A percentile compares a stretch with the other conserved stretches of the same genome.
Conservation (phyloP, 1,140 invertebrate species). For the Pseudomyrmex concolor region DNA sequence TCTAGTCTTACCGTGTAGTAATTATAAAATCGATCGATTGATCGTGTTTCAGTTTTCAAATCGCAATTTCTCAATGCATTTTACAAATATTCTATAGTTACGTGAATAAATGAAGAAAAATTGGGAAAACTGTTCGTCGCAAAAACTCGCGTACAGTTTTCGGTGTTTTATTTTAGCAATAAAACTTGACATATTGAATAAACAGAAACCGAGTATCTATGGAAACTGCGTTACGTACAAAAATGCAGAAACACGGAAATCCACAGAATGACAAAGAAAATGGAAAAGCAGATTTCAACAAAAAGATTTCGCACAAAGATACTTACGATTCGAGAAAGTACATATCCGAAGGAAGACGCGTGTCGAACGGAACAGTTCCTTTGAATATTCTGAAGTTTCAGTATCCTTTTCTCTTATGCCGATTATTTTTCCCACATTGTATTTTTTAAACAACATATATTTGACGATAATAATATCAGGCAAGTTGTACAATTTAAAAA, state of each 20-base stretch:
- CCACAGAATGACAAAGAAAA: not conserved
- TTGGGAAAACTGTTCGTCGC: too few relatives aligned
- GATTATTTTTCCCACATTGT: not conserved
- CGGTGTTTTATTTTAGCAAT: too few relatives aligned
- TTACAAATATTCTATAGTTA: too few relatives aligned
- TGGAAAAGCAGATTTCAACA: not conserved
- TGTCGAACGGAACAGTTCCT: conserved; percentile 73
- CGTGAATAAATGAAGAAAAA: too few relatives aligned
- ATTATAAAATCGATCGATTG: too few relatives aligned
- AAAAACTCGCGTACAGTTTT: too few relatives aligned
- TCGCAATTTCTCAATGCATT: too few relatives aligned
- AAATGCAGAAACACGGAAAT: not conserved
- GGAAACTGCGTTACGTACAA: not conserved
- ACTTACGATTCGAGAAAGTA: conserved; percentile 20
- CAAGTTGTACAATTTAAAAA: conserved; percentile 18
- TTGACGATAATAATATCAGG: not conserved
- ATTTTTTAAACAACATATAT: not conserved
- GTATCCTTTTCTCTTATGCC: conserved; percentile 79
- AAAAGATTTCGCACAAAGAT: not conserved
- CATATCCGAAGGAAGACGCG: conserved; percentile 5
- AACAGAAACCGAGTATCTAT: conserved; percentile 2
- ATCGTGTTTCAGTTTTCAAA: too few relatives aligned
- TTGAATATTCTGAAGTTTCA: conserved; percentile 78
- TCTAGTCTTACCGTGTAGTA: too few relatives aligned
- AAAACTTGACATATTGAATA: not conserved